Base-by-base conservation (phyloP, 2,113 vertebrate species). In the Pseudois nayaur region DNA sequence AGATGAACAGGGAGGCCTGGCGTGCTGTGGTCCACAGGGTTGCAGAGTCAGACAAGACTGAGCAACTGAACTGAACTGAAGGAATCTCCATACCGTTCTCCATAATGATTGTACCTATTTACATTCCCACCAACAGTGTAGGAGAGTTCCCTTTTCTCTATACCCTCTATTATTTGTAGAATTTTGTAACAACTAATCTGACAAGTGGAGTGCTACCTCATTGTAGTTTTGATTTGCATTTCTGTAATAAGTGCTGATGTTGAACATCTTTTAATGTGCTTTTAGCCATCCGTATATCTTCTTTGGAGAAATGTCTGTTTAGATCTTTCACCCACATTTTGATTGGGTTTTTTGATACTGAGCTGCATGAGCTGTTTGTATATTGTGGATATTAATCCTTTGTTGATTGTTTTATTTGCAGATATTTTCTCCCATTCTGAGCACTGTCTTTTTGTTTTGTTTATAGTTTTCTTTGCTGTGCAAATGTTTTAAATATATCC, bases 11-110 rank as follows among this genome's bases (percentile, higher is more conserved):
- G 64, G 7, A 36, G 17, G n/a, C 64, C 64, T 36, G 64, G 64
- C 1, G 4, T 71, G n/a, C n/a, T 71, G 8, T 71, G n/a, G 64
- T 71, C 64, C 64, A 71, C 9, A 36, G 64, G 64, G 64, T 36
- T 0, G 0, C 17, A 67, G n/a, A 71, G n/a, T 11, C n/a, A 10
- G 8, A 36, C 4, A 71, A 9, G 9, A 71, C n/a, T 71, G 9
- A 71, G n/a, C 2, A 36, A 71, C 17, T 71, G n/a, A 71, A 36
- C 17, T 11, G 64, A 71, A 21, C 64, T 36, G 64, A 21, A 43
- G 21, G 36, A 40, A 25, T 40, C 36, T 74, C 21, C 11, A 74
- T 74, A 40, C 5, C 13, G 3, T 74, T 74, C 36, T 74, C 36
- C 71, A 74, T 74, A 43, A 74, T 43, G 21, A 40, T 74, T 43